These are phyloP conservation scores for Nysson spinosus DNA, from an alignment of 2,888 invertebrate genomes.

Conservation along the genomic window DNA sequence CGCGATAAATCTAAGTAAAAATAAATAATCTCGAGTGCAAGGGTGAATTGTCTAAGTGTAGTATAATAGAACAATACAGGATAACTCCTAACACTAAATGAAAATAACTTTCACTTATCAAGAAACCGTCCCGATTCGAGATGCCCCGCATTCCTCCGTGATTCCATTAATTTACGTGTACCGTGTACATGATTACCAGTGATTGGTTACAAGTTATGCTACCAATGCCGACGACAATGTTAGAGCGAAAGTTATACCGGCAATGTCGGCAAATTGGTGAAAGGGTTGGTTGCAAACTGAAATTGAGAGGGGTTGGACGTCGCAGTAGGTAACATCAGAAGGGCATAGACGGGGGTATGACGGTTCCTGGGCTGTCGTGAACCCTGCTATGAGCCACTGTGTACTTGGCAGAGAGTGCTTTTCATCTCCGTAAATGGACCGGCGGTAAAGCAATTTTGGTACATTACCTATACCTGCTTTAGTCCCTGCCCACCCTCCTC, in stretches of 20 bases:
- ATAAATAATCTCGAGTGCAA: too few species aligned
- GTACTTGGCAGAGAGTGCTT: conserved; percentile 76
- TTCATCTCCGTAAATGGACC: conserved; percentile 76
- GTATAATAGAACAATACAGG: too few species aligned
- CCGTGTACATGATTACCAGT: conserved; percentile 40
- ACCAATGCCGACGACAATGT: conserved; percentile 47
- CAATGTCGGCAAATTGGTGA: conserved; percentile 57
- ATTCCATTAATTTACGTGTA: too few species aligned
- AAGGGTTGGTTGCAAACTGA: conserved; percentile 61
- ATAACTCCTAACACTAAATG: too few species aligned
- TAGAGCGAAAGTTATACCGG: conserved; percentile 49
- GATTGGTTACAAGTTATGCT: conserved; percentile 36
- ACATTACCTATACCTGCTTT: conserved; percentile 73
- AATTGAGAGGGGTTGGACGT: conserved; percentile 58
- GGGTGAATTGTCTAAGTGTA: too few species aligned
- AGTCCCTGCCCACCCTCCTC: conserved; percentile 41
- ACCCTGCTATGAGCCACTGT: conserved; percentile 65
- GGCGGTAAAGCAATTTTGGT: conserved; percentile 75
- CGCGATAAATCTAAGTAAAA: too few species aligned
- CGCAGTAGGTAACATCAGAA: conserved; percentile 44
- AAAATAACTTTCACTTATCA: too few species aligned
- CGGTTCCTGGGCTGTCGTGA: conserved; percentile 64
- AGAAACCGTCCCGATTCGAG: too few species aligned
- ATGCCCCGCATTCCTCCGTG: too few species aligned
- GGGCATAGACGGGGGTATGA: conserved; percentile 55